Evolutionary conservation across 2,797 vertebrate genomes (phyloP).

Genomic region (Sebastes hubbsi): DNA sequence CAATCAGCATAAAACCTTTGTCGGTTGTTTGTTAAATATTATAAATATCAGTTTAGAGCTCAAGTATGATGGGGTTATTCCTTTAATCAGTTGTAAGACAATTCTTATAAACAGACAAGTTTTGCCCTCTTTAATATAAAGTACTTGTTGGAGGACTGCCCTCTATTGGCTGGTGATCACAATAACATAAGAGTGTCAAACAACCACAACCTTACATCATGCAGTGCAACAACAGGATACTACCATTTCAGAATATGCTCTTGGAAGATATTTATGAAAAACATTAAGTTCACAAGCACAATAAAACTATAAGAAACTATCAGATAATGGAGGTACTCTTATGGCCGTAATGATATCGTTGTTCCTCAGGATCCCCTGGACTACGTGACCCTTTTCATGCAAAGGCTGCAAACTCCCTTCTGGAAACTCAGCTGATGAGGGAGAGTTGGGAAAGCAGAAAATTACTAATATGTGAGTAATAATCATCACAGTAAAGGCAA

Average conservation of each 20-base stretch:
- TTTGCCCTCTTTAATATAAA: neutral
- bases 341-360: conserved; percentile 82
- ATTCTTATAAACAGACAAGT: neutral
- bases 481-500: neutral
- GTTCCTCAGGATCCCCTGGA: conserved; percentile 83
- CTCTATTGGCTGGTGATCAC: neutral
- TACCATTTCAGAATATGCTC: neutral
- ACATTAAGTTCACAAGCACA: neutral
- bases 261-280: neutral
- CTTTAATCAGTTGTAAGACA: neutral
- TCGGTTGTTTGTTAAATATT: neutral
- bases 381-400: conserved; percentile 71
- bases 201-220: neutral
- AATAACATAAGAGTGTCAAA: neutral
- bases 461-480: neutral
- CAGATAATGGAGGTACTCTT: conserved; percentile 69
- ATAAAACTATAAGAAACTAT: neutral
- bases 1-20: neutral
- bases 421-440: conserved; percentile 79
- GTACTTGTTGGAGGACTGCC: neutral
- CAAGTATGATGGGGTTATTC: neutral
- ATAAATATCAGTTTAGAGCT: neutral
- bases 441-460: neutral
- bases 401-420: conserved; percentile 77
- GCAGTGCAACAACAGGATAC: neutral